Evolutionary conservation across 2,113 vertebrate species (phyloP).

Genomic region (Thinocorus orbignyianus): DNA sequence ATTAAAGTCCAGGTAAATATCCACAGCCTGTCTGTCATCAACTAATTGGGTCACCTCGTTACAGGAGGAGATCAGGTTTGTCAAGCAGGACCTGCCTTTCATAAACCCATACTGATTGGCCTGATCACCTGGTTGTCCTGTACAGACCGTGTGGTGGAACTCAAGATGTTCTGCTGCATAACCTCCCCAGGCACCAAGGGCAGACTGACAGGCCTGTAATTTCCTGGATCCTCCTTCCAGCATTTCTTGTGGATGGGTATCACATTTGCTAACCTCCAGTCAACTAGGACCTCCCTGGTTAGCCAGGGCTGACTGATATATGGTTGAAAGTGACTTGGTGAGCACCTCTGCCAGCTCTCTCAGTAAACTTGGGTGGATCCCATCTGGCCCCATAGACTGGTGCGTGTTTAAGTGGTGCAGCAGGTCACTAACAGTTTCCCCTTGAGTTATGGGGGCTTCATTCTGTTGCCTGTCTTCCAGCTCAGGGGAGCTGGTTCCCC

Average conservation of each 20-base stretch:
- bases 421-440: not conserved
- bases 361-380: not conserved
- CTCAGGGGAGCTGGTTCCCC: not conserved
- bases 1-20: not conserved
- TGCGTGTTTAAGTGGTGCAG: not conserved
- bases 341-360: not conserved
- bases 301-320: not conserved
- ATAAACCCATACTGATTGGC: not conserved
- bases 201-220: not conserved
- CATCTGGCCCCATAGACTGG: no score
- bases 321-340: not conserved
- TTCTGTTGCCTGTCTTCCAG: not conserved
- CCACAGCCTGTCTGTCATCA: not conserved
- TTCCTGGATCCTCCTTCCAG: not conserved
- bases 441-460: not conserved
- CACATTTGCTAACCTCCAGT: not conserved
- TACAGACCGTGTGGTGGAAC: not conserved
- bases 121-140: not conserved
- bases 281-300: not conserved
- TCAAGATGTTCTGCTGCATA: not conserved
- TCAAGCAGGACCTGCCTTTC: not conserved
- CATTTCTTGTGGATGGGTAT: not conserved
- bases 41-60: not conserved
- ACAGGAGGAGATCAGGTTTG: not conserved
- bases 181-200: not conserved